Evolutionary conservation across 2,797 vertebrate species (phyloP).

Genomic region (Galagoides demidoff): DNA sequence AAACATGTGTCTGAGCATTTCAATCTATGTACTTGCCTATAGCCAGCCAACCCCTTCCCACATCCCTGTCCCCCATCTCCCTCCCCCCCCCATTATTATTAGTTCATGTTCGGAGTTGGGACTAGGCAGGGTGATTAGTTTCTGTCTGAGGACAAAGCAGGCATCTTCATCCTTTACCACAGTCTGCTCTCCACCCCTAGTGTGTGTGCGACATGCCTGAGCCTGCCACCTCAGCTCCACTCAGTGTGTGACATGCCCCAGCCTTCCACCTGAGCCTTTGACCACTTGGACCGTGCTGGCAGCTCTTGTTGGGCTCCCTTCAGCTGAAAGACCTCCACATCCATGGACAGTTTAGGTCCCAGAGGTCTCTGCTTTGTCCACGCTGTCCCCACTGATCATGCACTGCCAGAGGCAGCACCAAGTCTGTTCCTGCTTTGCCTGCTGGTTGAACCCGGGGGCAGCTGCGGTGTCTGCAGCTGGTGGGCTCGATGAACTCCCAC

Average conservation of each 20-base stretch:
- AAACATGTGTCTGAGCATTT: background rate
- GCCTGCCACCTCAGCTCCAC: no score
- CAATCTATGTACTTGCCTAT: background rate
- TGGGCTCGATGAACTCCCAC: no score
- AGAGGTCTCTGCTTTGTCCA: background rate
- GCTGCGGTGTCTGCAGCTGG: background rate
- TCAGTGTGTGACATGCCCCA: no score
- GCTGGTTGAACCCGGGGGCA: rapidly evolving
- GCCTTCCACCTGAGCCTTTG: background rate
- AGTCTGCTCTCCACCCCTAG: background rate
- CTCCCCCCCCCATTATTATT: background rate
- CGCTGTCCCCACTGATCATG: rapidly evolving
- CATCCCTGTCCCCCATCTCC: no score
- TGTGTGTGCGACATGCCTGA: rapidly evolving
- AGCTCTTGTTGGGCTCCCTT: background rate
- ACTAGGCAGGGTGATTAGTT: background rate
- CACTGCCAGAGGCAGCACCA: background rate
- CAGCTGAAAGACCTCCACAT: background rate
- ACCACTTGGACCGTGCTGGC: background rate
- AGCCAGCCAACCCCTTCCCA: background rate
- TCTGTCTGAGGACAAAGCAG: background rate
- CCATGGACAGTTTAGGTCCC: background rate
- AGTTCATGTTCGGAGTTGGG: background rate
- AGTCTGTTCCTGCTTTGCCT: background rate
- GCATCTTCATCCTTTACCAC: background rate